Percentiles rank a stretch among this genome's conserved stretches.
Evolutionary conservation across 2,888 invertebrate species (phyloP).

Genomic region (Melanchra persicariae): DNA sequence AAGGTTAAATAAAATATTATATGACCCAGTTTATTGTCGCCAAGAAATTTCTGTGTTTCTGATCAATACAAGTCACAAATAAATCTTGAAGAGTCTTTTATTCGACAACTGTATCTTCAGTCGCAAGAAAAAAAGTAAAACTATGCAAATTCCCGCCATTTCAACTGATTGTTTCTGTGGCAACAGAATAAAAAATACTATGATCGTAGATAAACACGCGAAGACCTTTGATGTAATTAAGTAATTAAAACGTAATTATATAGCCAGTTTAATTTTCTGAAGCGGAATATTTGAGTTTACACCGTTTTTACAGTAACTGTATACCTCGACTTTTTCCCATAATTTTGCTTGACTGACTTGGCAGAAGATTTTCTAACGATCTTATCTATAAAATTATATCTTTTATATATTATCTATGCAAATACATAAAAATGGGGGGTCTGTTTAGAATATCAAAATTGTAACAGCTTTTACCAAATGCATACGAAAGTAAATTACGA

Average conservation of each 20-base stretch:
- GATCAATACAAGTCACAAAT: background rate
- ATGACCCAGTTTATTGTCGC: background rate
- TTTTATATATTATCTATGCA: too few species aligned
- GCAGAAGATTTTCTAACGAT: background rate
- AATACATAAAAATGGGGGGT: too few species aligned
- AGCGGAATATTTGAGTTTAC: conserved; percentile 3
- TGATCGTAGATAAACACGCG: conserved; percentile 36
- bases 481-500: too few species aligned
- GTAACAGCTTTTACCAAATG: too few species aligned
- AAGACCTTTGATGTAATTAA: conserved; percentile 28
- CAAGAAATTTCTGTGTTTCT: background rate
- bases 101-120: background rate
- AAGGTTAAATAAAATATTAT: background rate
- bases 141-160: conserved; percentile 14
- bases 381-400: too few species aligned
- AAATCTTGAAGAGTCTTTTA: background rate
- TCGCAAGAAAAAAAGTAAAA: conserved; percentile 10
- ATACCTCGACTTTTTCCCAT: background rate
- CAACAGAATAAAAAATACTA: conserved; percentile 32
- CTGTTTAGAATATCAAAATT: too few species aligned
- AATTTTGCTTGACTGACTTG: background rate
- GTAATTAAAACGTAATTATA: conserved; percentile 37
- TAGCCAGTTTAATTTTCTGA: conserved; percentile 15
- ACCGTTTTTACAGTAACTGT: conserved; percentile 5
- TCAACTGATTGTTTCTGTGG: conserved; percentile 8